Conservation (phyloP, 2,797 vertebrate genomes). For the Eidolon dupreanum region DNA sequence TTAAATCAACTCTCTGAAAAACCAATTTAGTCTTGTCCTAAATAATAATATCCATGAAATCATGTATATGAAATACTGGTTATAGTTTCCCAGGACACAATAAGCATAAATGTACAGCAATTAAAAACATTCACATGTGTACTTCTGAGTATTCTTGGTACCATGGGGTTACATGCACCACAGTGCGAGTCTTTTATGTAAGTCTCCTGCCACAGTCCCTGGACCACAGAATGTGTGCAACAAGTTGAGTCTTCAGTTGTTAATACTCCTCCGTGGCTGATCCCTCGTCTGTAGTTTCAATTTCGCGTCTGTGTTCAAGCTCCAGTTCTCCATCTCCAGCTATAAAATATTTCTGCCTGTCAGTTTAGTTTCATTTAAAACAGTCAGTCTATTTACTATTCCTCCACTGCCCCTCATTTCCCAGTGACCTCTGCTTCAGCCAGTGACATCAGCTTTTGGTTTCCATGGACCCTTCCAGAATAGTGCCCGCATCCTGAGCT, state of each 20-base stretch:
- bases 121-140: background rate
- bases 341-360: background rate
- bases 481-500: background rate
- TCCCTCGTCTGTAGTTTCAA: background rate
- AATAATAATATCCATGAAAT: background rate
- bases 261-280: background rate
- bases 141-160: background rate
- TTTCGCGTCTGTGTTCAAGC: background rate
- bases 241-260: background rate
- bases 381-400: background rate
- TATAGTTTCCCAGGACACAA: background rate
- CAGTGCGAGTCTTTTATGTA: rapidly evolving
- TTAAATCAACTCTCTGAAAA: background rate
- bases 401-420: background rate
- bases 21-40: background rate
- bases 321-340: background rate
- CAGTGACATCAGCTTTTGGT: background rate
- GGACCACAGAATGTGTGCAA: background rate
- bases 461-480: background rate
- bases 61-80: background rate
- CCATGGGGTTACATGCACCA: background rate
- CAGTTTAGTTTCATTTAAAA: background rate
- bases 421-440: background rate
- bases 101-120: background rate
- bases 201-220: background rate